Base-by-base conservation (phyloP, 2,888 invertebrate genomes). In the Dicyrtoma fusca region DNA sequence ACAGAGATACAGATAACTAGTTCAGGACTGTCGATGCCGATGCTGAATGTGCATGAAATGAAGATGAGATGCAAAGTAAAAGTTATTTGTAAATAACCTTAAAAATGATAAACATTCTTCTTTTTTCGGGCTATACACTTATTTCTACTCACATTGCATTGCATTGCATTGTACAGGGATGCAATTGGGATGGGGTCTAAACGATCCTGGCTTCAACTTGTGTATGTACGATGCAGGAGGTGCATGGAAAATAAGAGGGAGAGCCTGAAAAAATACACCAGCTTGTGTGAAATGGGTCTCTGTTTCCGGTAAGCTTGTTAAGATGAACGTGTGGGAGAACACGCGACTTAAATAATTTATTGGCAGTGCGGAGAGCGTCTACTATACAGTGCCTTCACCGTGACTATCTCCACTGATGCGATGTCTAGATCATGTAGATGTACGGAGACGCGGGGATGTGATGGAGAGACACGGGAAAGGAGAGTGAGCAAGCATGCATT, bases 251-350 rank as follows among this genome's bases (percentile, higher is more conserved):
- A 19, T n/a, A 49, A 19, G 49, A 49, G 49, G 19, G 49, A 49
- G 19, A 19, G n/a, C n/a, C 19, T 49, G 49, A 49, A 19, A 17
- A 17, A 59, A 44, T 62, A 68, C 68, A 66, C 66, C 68, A 61
- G 49, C n/a, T 66, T 72, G 72, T 72, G 72, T 72, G 68, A 72
- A 72, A 72, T 62, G 72, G 66, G 61, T 44, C 71, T 65, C 34
- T 72, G 61, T 72, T 66, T 72, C 72, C 72, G 66, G 66, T 66
- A 49, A 21, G 55, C 64, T n/a, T 49, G 34, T 68, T 57, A 47
- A 59, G 71, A 47, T 59, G 66, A 49, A 72, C 68, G 66, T 66
- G 68, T 62, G 45, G 66, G 34, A 49, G 53, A 72, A 72, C 72
- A 72, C 72, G 72, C 72, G 72, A 72, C 72, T 51, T 68, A 68